Percentiles rank a stretch among this genome's conserved stretches.
phyloP scores from a whole-genome alignment of 2,113 vertebrate genomes.

The Esox niger region DNA sequence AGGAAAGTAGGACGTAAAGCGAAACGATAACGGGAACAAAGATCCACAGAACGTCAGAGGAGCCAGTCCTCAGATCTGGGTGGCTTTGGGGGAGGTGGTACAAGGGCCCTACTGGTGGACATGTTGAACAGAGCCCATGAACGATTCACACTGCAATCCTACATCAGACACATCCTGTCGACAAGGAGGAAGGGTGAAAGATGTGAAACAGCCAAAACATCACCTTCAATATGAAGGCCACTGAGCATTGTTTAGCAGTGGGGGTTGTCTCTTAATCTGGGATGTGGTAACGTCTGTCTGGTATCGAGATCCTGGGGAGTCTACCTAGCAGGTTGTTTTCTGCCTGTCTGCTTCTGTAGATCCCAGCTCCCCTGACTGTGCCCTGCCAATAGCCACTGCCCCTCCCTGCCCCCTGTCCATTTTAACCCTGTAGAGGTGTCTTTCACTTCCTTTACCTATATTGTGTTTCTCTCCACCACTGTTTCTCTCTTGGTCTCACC shows the following conservation, averaged over 20 bases:
- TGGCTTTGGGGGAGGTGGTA: neutral
- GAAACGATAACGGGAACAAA: neutral
- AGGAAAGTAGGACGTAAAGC: too few species aligned
- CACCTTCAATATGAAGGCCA: too few species aligned
- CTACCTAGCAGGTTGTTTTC: constrained; percentile 54
- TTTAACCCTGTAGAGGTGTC: neutral
- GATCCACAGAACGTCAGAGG: too few species aligned
- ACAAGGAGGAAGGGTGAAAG: too few species aligned
- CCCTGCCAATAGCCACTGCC: neutral
- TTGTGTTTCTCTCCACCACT: neutral
- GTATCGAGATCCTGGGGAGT: constrained; percentile 42
- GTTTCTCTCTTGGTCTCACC: neutral
- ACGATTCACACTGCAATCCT: too few species aligned
- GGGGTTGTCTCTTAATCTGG: neutral
- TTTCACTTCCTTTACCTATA: neutral
- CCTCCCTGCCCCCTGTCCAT: neutral
- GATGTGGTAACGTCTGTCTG: neutral
- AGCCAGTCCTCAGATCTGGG: too few species aligned
- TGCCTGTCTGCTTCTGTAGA: constrained; percentile 29
- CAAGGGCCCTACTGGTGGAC: neutral
- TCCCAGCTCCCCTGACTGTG: constrained; percentile 28
- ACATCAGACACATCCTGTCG: too few species aligned
- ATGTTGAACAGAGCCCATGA: too few species aligned
- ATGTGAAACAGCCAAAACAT: too few species aligned
- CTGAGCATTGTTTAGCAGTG: neutral